Conservation (phyloP, 2,888 invertebrate genomes). For the Ochropleura plecta region DNA sequence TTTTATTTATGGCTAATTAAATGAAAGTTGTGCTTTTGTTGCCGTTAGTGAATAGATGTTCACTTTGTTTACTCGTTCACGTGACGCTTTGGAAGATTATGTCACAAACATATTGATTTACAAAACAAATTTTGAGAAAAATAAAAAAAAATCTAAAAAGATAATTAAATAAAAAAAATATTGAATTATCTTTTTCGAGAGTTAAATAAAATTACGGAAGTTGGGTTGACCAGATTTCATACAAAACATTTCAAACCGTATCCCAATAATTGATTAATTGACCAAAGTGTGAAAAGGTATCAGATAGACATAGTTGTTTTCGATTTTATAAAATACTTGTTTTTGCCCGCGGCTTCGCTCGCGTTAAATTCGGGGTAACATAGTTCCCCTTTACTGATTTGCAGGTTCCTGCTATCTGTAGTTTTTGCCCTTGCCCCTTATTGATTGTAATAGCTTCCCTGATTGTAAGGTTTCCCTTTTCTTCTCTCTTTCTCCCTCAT, state of each 20-base stretch:
- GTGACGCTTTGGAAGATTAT: background rate
- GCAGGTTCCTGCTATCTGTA: too few relatives aligned
- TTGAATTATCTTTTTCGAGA: background rate
- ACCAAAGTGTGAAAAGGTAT: background rate
- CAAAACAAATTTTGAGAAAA: too few relatives aligned
- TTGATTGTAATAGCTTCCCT: too few relatives aligned
- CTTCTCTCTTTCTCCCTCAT: too few relatives aligned
- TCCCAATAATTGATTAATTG: background rate
- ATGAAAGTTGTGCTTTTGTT: background rate
- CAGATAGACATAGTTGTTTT: background rate
- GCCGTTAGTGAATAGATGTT: background rate
- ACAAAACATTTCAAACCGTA: background rate
- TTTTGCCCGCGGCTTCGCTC: too few relatives aligned
- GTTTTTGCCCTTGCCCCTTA: too few relatives aligned
- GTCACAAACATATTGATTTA: background rate
- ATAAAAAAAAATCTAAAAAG: too few relatives aligned
- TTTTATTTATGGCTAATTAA: background rate
- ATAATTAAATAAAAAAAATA: too few relatives aligned
- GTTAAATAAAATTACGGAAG: background rate
- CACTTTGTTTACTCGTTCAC: background rate
- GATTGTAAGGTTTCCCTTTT: too few relatives aligned
- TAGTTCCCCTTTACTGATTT: too few relatives aligned
- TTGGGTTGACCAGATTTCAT: background rate
- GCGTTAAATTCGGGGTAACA: too few relatives aligned
- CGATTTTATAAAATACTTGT: background rate